Evolutionary conservation across 2,113 vertebrate genomes (phyloP), one percentile per base, ranked within the genome.

Genomic region (Seriola quinqueradiata): DNA sequence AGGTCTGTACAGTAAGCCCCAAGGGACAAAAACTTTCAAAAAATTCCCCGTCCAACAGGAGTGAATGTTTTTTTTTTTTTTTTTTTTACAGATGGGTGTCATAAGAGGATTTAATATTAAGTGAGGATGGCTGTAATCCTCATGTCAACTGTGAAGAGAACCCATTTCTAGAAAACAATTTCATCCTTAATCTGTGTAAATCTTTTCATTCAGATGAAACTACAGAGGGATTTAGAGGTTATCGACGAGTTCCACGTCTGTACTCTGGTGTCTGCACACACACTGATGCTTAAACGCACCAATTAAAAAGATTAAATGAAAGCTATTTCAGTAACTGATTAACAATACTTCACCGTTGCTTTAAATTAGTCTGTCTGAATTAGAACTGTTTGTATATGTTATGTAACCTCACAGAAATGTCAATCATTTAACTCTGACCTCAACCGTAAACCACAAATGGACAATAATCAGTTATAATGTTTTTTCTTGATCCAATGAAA

Each of bases 51-150:
- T 63, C 68, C 67, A 55, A 23, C 52, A 3, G 19, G 65, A 60
- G 34, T 1, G 19, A 23, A 17, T 1, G 14, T 50, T 50, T 50
- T 50, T 17, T 44, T 44, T 44, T 9, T 0, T 60, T 42, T 42
- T 9, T 0, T 74, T 60, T 76, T 12, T 46, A 12, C 7, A 63
- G 48, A 9, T 4, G 12, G 28, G 57, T 46, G 42, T 64, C 1
- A 40, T 77, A 76, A 82, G 79, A 82, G 83, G 86, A 88, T 88
- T 88, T 68, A 38, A 52, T 19, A 11, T 50, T 65, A 61, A 78
- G 59, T 65, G 71, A 12, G 13, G 16, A 21, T 11, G 58, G 40
- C 44, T 52, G 40, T 85, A 82, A 85, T 82, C 79, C 60, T 32
- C 65, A 50, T 48, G 40, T 46, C 28, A 32, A 84, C 73, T 75